Conservation (phyloP, 2,888 invertebrate genomes). For the Campoplex capitator region DNA sequence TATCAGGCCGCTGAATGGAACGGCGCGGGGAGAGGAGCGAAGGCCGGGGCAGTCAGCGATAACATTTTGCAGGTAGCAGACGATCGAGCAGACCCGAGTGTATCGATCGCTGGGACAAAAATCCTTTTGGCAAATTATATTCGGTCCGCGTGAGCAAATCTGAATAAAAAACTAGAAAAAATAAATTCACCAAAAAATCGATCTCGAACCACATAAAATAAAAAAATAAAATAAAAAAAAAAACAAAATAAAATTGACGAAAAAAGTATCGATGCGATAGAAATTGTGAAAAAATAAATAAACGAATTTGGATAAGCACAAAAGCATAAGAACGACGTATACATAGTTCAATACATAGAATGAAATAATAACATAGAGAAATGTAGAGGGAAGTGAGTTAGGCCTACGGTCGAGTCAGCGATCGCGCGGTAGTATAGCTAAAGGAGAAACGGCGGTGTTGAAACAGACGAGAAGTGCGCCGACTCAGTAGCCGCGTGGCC, state of each 20-base stretch:
- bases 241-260: too few species aligned
- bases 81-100: too few species aligned
- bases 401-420: constrained; percentile 58
- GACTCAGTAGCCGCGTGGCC: constrained; percentile 84
- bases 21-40: too few species aligned
- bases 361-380: constrained; percentile 22
- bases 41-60: too few species aligned
- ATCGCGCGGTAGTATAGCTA: constrained; percentile 55
- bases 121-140: too few species aligned
- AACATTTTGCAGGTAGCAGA: too few species aligned
- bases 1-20: too few species aligned
- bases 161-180: too few species aligned
- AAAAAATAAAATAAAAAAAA: too few species aligned
- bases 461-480: constrained; percentile 79
- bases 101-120: too few species aligned
- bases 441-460: constrained; percentile 71
- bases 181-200: too few species aligned
- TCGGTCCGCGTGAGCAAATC: background rate
- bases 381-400: constrained; percentile 68
- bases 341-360: background rate
- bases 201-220: background rate
- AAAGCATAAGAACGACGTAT: background rate
- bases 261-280: background rate
- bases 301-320: too few species aligned
- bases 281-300: background rate